A percentile compares a stretch with the other conserved stretches of the same genome.
Evolutionary conservation across 2,888 invertebrate species (phyloP).

Genomic region (Elmis aenea): DNA sequence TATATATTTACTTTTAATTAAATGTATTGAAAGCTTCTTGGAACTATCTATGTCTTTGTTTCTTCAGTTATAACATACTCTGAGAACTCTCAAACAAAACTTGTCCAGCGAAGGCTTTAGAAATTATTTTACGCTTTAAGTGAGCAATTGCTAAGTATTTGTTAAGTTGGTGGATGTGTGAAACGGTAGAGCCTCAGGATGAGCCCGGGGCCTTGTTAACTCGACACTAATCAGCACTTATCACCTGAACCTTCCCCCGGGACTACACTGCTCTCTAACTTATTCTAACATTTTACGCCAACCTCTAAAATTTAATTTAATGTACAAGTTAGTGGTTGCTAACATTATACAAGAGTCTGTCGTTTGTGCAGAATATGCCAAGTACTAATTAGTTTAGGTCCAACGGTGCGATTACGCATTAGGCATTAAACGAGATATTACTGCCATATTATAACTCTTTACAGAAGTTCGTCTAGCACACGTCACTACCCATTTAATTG

Average conservation of each 20-base stretch:
- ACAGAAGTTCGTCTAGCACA: conserved; percentile 12
- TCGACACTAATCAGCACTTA: conserved; percentile 36
- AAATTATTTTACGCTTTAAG: too few species aligned
- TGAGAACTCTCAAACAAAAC: too few species aligned
- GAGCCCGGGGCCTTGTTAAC: conserved; percentile 32
- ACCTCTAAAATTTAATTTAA: conserved; percentile 17
- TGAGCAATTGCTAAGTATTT: too few species aligned
- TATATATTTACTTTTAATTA: too few species aligned
- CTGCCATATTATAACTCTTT: too few species aligned
- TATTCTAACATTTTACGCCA: conserved; percentile 8
- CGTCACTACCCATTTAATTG: conserved; percentile 13
- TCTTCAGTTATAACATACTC: too few species aligned
- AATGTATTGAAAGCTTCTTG: too few species aligned
- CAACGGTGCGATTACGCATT: too few species aligned
- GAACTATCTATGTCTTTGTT: too few species aligned
- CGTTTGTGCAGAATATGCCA: not conserved
- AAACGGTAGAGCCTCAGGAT: conserved; percentile 20
- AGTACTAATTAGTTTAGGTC: too few species aligned
- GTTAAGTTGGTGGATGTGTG: conserved; percentile 16
- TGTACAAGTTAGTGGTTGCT: conserved; percentile 11
- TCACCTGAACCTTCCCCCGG: conserved; percentile 33
- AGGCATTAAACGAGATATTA: too few species aligned
- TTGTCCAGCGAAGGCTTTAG: too few species aligned
- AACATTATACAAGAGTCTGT: conserved; percentile 3
- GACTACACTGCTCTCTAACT: conserved; percentile 17